Conservation (phyloP, 2,113 vertebrate genomes). For the Hyperoodon ampullatus region DNA sequence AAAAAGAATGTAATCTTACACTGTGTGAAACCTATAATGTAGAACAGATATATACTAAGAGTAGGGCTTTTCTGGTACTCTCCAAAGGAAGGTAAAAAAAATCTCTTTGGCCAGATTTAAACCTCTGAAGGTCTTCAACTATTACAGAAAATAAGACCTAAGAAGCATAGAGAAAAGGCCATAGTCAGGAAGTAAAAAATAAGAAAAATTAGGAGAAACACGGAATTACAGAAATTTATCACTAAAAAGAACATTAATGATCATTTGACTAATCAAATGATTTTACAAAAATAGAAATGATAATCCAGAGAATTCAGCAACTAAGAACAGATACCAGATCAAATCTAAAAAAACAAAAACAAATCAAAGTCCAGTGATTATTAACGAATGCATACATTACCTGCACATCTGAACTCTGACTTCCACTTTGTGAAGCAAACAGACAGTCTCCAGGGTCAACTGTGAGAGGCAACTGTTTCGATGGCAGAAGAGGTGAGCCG, state of each 20-base stretch:
- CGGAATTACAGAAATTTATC: not conserved
- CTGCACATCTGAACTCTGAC: constrained; percentile 86
- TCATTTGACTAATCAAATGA: not conserved
- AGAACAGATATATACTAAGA: not conserved
- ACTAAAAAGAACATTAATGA: not conserved
- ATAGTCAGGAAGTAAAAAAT: not conserved
- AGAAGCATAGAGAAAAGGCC: not conserved
- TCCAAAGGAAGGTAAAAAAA: not conserved
- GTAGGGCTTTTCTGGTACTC: not conserved
- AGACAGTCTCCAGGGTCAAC: constrained; percentile 86
- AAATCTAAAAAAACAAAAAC: not conserved
- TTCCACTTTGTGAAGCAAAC: constrained; percentile 83
- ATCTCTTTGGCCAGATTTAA: constrained; percentile 22
- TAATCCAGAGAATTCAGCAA: not conserved
- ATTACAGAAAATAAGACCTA: not conserved
- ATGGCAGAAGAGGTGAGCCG: constrained; percentile 73
- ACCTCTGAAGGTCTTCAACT: not conserved
- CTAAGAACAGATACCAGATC: not conserved
- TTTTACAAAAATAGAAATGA: not conserved
- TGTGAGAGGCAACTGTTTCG: constrained; percentile 71
- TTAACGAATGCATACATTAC: constrained; percentile 77
- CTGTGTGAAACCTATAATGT: not conserved
- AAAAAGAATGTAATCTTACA: not conserved
- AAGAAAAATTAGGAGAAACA: not conserved
- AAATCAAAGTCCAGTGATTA: not conserved